Conservation (phyloP, 2,888 invertebrate species). For the Eulithis testata region DNA sequence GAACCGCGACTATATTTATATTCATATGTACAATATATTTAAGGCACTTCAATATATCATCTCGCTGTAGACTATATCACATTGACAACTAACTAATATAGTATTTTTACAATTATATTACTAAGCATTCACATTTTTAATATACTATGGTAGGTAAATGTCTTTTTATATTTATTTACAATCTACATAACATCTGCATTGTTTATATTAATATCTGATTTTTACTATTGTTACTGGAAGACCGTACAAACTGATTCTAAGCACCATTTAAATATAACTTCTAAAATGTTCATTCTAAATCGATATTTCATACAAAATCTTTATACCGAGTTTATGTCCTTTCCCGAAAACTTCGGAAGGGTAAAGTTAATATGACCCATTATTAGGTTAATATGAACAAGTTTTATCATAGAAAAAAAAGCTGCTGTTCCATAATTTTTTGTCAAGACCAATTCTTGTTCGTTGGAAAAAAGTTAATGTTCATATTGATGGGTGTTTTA, state of each 20-base stretch:
- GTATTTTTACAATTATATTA: constrained; percentile 43
- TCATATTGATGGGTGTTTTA: too few species aligned
- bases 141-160: constrained; percentile 37
- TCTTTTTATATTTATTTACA: constrained; percentile 57
- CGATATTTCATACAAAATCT: too few species aligned
- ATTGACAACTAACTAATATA: constrained; percentile 60
- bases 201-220: constrained; percentile 16
- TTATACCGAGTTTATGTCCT: too few species aligned
- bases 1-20: constrained; percentile 50
- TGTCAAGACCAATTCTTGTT: too few species aligned
- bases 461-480: too few species aligned
- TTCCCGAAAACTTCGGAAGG: too few species aligned
- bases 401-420: too few species aligned
- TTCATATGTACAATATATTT: constrained; percentile 65
- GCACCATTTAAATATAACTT: constrained; percentile 13
- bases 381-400: too few species aligned
- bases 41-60: constrained; percentile 65
- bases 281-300: too few species aligned
- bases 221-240: constrained; percentile 49
- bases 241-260: constrained; percentile 38
- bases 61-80: constrained; percentile 81
- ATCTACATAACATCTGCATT: constrained; percentile 34
- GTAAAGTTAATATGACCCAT: too few species aligned
- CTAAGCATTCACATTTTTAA: constrained; percentile 44
- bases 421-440: too few species aligned